phyloP scores from a whole-genome alignment of 1,140 invertebrate genomes.

The Lethrus apterus region DNA sequence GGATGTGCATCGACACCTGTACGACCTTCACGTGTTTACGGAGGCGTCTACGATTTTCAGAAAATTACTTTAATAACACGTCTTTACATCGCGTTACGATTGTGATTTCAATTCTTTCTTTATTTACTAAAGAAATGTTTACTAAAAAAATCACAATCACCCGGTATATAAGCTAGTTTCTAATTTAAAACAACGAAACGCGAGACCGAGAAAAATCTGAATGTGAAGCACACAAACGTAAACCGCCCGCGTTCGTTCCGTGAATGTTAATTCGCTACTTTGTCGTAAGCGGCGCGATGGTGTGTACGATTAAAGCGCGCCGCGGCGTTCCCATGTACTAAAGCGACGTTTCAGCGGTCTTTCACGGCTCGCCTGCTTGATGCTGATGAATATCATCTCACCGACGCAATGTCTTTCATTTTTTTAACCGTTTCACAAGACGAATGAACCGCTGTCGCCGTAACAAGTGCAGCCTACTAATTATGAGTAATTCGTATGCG shows the following conservation, averaged over 20 bases:
- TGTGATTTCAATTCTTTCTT: no score
- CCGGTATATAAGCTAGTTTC: no score
- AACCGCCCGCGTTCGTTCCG: no score
- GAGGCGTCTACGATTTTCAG: constrained; percentile 7
- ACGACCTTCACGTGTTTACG: constrained; percentile 11
- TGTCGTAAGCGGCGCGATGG: constrained; percentile 8
- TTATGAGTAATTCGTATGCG: constrained; percentile 3
- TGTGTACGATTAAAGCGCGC: constrained; percentile 8
- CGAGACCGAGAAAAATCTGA: no score
- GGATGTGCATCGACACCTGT: constrained; percentile 13
- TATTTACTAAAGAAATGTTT: no score
- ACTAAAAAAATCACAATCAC: no score
- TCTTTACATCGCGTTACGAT: no score
- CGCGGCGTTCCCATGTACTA: constrained; percentile 13
- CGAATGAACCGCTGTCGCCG: constrained; percentile 7
- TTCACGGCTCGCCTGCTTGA: constrained; percentile 13
- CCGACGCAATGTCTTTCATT: constrained; percentile 12
- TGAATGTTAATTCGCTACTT: constrained; percentile 10
- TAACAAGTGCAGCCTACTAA: constrained; percentile 10
- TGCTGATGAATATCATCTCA: constrained; percentile 12
- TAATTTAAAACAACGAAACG: no score
- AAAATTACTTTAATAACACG: constrained; percentile 11
- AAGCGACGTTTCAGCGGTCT: constrained; percentile 11
- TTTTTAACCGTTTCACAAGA: constrained; percentile 12
- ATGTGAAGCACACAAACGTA: no score